Conservation (phyloP, 2,888 invertebrate genomes). For the Hirtodrosophila duncani region DNA sequence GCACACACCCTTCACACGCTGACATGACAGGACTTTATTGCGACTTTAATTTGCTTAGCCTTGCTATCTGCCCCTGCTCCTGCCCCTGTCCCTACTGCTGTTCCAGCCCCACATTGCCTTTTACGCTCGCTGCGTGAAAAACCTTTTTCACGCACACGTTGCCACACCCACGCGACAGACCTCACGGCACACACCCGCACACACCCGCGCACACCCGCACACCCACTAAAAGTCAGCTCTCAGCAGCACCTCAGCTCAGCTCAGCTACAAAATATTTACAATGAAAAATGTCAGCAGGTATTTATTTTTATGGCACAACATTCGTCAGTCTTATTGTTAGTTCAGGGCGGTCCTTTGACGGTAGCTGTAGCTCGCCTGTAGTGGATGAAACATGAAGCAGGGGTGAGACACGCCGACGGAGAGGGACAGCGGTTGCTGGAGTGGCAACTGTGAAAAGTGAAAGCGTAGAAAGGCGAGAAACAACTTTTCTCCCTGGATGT, state of each 20-base stretch:
- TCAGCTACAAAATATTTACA: conserved; percentile 72
- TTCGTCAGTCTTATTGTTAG: conserved; percentile 72
- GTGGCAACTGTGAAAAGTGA: too few relatives aligned
- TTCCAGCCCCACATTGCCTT: conserved; percentile 8
- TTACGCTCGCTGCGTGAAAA: background rate
- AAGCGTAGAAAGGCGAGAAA: too few relatives aligned
- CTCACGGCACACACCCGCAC: conserved; percentile 1
- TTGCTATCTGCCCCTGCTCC: background rate
- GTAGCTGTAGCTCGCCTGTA: too few relatives aligned
- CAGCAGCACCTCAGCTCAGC: conserved; percentile 58
- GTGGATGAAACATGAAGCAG: too few relatives aligned
- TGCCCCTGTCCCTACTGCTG: background rate
- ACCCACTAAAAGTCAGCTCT: conserved; percentile 46
- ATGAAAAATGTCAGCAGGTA: conserved; percentile 74
- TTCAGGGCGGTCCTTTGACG: conserved; percentile 27
- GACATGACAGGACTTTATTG: conserved; percentile 36
- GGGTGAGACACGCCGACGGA: too few relatives aligned
- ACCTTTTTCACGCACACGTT: conserved; percentile 7
- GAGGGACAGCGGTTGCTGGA: too few relatives aligned
- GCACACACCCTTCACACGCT: conserved; percentile 52
- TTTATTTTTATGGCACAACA: conserved; percentile 70
- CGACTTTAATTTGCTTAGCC: conserved; percentile 58
- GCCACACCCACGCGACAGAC: conserved; percentile 59
- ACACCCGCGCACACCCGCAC: background rate
- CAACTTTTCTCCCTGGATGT: too few relatives aligned